Base-by-base conservation (phyloP, 2,888 invertebrate genomes). In the Xestia ashworthii region DNA sequence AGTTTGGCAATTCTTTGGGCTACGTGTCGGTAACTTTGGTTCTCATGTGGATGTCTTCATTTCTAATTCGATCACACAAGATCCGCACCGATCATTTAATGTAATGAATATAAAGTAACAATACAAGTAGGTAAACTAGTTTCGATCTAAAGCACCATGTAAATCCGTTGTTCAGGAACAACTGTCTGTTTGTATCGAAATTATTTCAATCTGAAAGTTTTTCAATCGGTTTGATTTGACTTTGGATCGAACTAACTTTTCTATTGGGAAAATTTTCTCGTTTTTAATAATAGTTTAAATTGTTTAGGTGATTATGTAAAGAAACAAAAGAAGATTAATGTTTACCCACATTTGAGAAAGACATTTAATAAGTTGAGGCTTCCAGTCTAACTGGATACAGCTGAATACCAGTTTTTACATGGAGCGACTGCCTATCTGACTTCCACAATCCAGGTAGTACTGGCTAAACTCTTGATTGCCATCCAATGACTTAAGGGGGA, bases 191-290 rank as follows among this genome's bases (percentile, higher is more conserved):
- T 66, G 74, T 74, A 73, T 64, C 68, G 19, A 50, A 84, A 78
- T 87, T 84, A 87, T 87, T 87, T 14, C 85, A 81, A 85, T 88
- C 60, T 69, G 46, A 82, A 88, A 88, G 82, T 87, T 87, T 84
- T 73, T 82, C 80, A 78, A 80, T 77, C 73, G 69, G 48, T 67
- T 72, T 50, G 74, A 71, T 88, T 80, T 78, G 76, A 84, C 73
- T 82, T 76, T 81, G 53, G 60, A 80, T 86, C 44, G 55, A 66
- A 77, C 60, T 68, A 70, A 79, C 73, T 66, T 69, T 64, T 2
- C 25, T 48, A 69, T 60, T 55, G 6, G 38, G 41, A 38, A 8
- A 44, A 60, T 60, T n/a, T 74, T 68, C 1, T 67, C 12, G 32
- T 64, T 58, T 75, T 53, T 41, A 32, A 5, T 32, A 22, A 9